Evolutionary conservation across 2,797 vertebrate species (phyloP).

Genomic region (Notoglanidium macrostoma): DNA sequence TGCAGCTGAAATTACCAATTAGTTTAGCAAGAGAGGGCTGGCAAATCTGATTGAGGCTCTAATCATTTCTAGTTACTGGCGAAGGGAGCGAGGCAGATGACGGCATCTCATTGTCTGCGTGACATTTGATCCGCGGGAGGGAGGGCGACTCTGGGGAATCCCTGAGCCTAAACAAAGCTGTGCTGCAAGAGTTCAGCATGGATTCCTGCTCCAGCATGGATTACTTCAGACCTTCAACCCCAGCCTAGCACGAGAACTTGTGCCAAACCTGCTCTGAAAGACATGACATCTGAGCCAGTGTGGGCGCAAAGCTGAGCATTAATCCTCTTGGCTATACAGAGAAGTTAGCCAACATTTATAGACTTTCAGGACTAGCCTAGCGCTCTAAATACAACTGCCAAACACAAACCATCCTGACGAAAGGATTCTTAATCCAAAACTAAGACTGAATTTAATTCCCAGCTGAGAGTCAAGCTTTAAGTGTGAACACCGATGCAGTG

Average conservation of each 20-base stretch:
- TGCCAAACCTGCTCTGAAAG: slow-evolving; percentile 35
- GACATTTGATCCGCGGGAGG: slow-evolving; percentile 76
- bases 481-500: not conserved
- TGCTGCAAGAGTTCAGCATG: slow-evolving; percentile 53
- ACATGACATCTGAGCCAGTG: slow-evolving; percentile 12
- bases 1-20: slow-evolving; percentile 89
- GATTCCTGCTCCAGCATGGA: slow-evolving; percentile 46
- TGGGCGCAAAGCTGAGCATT: not conserved
- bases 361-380: slow-evolving; percentile 18
- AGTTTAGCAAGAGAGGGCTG: slow-evolving; percentile 80
- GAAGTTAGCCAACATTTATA: slow-evolving; percentile 1
- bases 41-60: slow-evolving; percentile 81
- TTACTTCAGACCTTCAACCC: slow-evolving; percentile 41
- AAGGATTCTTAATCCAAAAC: slow-evolving; percentile 13
- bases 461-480: not conserved
- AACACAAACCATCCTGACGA: slow-evolving; percentile 8
- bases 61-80: slow-evolving; percentile 81
- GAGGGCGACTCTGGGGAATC: slow-evolving; percentile 66
- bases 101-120: slow-evolving; percentile 81
- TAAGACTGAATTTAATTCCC: slow-evolving; percentile 15
- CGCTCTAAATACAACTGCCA: not conserved
- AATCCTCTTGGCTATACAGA: slow-evolving; percentile 2
- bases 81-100: slow-evolving; percentile 75
- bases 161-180: slow-evolving; percentile 67
- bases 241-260: slow-evolving; percentile 32